Percentiles rank a stretch among this genome's conserved stretches.
These are phyloP conservation scores for Copsychus sechellarum DNA, from an alignment of 2,113 vertebrate genomes.

Conservation along the genomic window DNA sequence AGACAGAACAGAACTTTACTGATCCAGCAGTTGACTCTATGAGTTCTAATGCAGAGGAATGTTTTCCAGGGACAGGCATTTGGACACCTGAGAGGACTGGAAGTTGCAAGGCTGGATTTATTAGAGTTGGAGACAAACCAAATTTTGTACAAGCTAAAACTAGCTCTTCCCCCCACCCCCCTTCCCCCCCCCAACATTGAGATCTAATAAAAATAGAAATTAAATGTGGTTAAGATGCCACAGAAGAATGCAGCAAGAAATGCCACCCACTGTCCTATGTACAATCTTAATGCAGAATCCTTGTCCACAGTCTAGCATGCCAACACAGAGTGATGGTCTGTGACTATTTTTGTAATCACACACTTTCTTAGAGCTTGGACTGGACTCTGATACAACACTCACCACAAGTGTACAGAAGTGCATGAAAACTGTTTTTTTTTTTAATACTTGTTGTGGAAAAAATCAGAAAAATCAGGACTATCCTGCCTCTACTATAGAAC, in stretches of 20 bases:
- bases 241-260: background rate
- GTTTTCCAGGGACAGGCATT: background rate
- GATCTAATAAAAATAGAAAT: background rate
- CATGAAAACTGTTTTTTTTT: background rate
- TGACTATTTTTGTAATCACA: background rate
- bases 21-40: background rate
- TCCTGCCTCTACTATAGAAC: background rate
- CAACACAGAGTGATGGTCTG: background rate
- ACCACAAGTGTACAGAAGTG: background rate
- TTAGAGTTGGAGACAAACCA: background rate
- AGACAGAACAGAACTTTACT: background rate
- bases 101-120: background rate
- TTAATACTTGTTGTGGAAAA: background rate
- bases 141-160: background rate
- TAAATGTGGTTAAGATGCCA: background rate
- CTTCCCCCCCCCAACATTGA: background rate
- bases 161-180: background rate
- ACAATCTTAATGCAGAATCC: background rate
- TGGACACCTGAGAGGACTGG: background rate
- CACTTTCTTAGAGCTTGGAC: background rate
- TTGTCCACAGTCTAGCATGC: background rate
- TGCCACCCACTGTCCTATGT: background rate
- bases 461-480: background rate
- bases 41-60: background rate
- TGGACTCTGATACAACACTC: background rate